These are phyloP conservation scores for Leptinotarsa tumamoca DNA, from an alignment of 2,888 invertebrate genomes.

Conservation along the genomic window DNA sequence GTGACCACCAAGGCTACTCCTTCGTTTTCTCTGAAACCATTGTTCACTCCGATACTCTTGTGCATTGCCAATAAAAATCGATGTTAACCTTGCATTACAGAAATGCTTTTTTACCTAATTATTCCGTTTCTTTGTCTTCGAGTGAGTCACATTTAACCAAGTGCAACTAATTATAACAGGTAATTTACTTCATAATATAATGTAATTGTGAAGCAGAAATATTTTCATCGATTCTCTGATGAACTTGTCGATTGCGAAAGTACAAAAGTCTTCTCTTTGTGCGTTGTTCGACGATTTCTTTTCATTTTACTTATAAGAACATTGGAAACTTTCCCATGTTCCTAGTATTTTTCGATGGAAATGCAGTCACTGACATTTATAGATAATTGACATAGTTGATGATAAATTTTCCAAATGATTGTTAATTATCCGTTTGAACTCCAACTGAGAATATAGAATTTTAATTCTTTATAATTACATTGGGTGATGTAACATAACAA, in stretches of 20 bases:
- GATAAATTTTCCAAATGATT: too few relatives aligned
- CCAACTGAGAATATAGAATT: too few relatives aligned
- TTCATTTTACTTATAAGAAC: neutral
- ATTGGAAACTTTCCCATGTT: too few relatives aligned
- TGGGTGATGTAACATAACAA: too few relatives aligned
- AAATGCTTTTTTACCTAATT: constrained; percentile 45
- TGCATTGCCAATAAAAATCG: constrained; percentile 44
- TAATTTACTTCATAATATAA: constrained; percentile 35
- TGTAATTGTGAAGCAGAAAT: constrained; percentile 13
- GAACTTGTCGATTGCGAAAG: neutral
- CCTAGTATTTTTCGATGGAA: too few relatives aligned
- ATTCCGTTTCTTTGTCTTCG: constrained; percentile 44
- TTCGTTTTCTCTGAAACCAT: constrained; percentile 21
- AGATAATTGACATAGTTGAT: too few relatives aligned
- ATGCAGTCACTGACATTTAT: too few relatives aligned
- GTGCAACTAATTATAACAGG: constrained; percentile 45
- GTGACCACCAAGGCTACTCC: neutral
- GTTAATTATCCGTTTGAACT: too few relatives aligned
- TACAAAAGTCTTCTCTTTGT: neutral
- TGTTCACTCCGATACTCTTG: constrained; percentile 25
- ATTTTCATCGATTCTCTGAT: constrained; percentile 2
- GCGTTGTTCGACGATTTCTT: neutral
- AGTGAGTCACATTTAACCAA: constrained; percentile 46
- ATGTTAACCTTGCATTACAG: constrained; percentile 49
- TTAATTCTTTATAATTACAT: too few relatives aligned